Evolutionary conservation across 92 coral and sea anemone genomes (phyloP).

Genomic region (Meandrina meandrites): DNA sequence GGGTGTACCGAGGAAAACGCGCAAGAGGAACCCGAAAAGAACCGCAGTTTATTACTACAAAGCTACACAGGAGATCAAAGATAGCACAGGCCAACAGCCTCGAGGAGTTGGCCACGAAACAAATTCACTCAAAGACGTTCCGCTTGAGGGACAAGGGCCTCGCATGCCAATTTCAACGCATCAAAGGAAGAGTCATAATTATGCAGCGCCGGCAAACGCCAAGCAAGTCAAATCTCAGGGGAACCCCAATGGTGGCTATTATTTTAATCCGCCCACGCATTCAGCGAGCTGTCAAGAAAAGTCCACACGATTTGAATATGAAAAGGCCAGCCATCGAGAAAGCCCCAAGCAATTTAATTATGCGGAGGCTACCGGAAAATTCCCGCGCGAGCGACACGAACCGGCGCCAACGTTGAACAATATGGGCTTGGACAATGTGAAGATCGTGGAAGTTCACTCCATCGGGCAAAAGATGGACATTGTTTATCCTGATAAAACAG

Average conservation of each 20-base stretch:
- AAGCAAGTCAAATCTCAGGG: slow-evolving; percentile 59
- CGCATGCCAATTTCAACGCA: slow-evolving; percentile 17
- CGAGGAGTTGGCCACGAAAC: slow-evolving; percentile 13
- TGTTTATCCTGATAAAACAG: slow-evolving; percentile 33
- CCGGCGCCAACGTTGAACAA: slow-evolving; percentile 54
- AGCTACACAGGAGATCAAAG: slow-evolving; percentile 11
- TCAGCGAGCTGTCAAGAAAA: slow-evolving; percentile 46
- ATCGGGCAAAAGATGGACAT: slow-evolving; percentile 45
- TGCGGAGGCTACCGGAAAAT: slow-evolving; percentile 11
- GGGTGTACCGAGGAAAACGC: slow-evolving; percentile 39
- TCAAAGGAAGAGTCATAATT: slow-evolving; percentile 24
- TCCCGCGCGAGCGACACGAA: slow-evolving; percentile 63
- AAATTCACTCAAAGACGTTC: slow-evolving; percentile 9
- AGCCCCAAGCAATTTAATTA: slow-evolving; percentile 29
- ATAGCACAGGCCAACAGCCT: slow-evolving; percentile 16
- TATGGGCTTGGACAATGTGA: slow-evolving; percentile 68
- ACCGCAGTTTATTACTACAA: slow-evolving; percentile 54
- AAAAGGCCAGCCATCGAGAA: slow-evolving; percentile 28
- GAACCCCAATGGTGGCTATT: slow-evolving; percentile 47
- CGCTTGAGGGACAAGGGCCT: slow-evolving; percentile 34
- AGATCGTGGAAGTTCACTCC: slow-evolving; percentile 76
- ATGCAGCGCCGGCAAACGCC: slow-evolving; percentile 25
- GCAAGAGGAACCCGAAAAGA: slow-evolving; percentile 65
- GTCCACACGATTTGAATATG: slow-evolving; percentile 62
- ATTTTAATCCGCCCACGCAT: slow-evolving; percentile 40